phyloP scores from a whole-genome alignment of 2,888 invertebrate species.

The Apamea epomidion region DNA sequence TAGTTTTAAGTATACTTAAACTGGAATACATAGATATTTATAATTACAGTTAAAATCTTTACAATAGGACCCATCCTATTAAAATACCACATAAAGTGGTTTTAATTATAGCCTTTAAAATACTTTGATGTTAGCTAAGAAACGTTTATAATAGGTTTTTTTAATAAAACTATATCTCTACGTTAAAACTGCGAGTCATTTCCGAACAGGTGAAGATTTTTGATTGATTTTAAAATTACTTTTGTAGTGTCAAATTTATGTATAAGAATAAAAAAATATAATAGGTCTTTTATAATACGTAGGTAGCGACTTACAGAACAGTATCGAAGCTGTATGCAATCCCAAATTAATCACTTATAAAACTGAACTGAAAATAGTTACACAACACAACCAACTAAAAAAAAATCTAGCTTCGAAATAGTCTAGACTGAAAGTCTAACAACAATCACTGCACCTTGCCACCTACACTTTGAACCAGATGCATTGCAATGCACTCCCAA shows the following conservation, averaged over 20 bases:
- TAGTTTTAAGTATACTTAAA: slow-evolving; percentile 13
- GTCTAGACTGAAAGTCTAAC: slow-evolving; percentile 32
- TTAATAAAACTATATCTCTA: not conserved
- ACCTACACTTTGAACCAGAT: slow-evolving; percentile 56
- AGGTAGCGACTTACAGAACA: slow-evolving; percentile 28
- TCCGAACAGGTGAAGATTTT: too few species aligned
- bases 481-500: slow-evolving; percentile 62
- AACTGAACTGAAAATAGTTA: slow-evolving; percentile 23
- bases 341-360: slow-evolving; percentile 9
- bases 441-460: slow-evolving; percentile 62
- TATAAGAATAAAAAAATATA: not conserved
- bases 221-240: slow-evolving; percentile 15
- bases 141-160: not conserved
- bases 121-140: not conserved
- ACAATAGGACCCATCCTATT: slow-evolving; percentile 8
- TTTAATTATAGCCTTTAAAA: slow-evolving; percentile 20
- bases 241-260: not conserved
- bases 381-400: slow-evolving; percentile 27
- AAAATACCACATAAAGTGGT: slow-evolving; percentile 18
- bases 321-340: not conserved
- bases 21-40: slow-evolving; percentile 34
- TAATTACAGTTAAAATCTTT: slow-evolving; percentile 17
- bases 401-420: slow-evolving; percentile 30
- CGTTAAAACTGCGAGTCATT: not conserved
- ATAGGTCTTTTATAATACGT: not conserved